phyloP scores from a whole-genome alignment of 1,140 invertebrate genomes.

The Nilaparvata lugens region DNA sequence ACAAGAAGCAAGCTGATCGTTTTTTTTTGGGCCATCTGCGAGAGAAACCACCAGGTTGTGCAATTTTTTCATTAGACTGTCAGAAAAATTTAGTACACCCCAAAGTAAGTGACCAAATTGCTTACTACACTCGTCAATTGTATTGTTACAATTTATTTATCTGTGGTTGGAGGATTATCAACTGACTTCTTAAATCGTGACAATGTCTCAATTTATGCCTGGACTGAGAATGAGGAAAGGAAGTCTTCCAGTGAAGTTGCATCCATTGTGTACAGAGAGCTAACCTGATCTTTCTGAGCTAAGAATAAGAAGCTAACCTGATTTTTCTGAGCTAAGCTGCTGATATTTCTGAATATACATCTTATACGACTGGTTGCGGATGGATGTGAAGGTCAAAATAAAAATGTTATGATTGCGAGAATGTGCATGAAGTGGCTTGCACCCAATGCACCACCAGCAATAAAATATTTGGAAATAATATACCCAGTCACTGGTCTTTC shows the following conservation, averaged over 20 bases:
- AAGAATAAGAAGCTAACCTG: slow-evolving; percentile 28
- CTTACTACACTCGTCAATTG: no score
- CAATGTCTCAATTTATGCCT: slow-evolving; percentile 28
- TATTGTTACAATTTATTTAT: no score
- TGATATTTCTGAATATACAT: slow-evolving; percentile 15
- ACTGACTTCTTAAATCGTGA: slow-evolving; percentile 22
- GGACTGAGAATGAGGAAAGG: slow-evolving; percentile 27
- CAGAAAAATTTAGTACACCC: no score
- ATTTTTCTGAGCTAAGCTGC: slow-evolving; percentile 24
- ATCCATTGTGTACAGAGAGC: no score
- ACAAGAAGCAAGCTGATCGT: neutral
- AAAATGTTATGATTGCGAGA: slow-evolving; percentile 22
- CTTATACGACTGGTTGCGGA: slow-evolving; percentile 26
- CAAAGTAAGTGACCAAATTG: no score
- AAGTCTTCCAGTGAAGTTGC: no score
- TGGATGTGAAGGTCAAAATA: slow-evolving; percentile 30
- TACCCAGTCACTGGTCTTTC: slow-evolving; percentile 27
- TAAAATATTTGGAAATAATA: neutral
- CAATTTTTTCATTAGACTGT: no score
- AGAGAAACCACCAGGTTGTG: no score
- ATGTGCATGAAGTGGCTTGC: neutral
- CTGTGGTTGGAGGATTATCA: slow-evolving; percentile 30
- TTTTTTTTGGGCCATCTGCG: slow-evolving; percentile 24
- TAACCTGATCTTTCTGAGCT: slow-evolving; percentile 32
- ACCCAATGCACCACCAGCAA: slow-evolving; percentile 1